phyloP scores from a whole-genome alignment of 2,888 invertebrate genomes.

The Ormyrus thymus region DNA sequence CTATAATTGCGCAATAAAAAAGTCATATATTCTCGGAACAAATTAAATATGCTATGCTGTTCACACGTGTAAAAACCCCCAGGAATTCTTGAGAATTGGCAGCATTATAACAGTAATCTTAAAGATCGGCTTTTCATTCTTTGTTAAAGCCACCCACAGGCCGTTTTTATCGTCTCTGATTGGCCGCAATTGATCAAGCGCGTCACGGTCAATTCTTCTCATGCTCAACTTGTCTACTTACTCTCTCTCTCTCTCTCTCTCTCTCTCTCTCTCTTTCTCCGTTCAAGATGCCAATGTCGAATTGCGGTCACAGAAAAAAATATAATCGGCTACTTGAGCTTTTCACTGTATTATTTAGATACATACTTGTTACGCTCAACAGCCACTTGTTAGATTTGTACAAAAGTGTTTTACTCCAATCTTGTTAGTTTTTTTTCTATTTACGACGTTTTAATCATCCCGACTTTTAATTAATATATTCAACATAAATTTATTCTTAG shows the following conservation, averaged over 20 bases:
- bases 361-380: no score
- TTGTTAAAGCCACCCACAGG: constrained; percentile 63
- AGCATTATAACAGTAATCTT: constrained; percentile 25
- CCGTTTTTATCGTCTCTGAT: constrained; percentile 66
- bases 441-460: no score
- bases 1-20: no score
- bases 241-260: neutral
- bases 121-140: constrained; percentile 55
- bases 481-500: neutral
- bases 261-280: neutral
- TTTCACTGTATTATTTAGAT: no score
- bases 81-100: neutral
- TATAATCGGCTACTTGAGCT: neutral
- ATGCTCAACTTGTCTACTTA: constrained; percentile 26
- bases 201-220: constrained; percentile 60
- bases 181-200: constrained; percentile 68
- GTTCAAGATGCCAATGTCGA: constrained; percentile 46
- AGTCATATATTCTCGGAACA: no score
- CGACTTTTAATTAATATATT: neutral
- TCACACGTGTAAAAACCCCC: no score
- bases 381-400: no score
- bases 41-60: no score
- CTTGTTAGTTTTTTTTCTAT: no score
- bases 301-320: constrained; percentile 49
- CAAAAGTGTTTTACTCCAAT: neutral